A percentile compares a stretch with the other conserved stretches of the same genome.
Conservation (phyloP, 2,797 vertebrate genomes). For the Lacerta viridis region DNA sequence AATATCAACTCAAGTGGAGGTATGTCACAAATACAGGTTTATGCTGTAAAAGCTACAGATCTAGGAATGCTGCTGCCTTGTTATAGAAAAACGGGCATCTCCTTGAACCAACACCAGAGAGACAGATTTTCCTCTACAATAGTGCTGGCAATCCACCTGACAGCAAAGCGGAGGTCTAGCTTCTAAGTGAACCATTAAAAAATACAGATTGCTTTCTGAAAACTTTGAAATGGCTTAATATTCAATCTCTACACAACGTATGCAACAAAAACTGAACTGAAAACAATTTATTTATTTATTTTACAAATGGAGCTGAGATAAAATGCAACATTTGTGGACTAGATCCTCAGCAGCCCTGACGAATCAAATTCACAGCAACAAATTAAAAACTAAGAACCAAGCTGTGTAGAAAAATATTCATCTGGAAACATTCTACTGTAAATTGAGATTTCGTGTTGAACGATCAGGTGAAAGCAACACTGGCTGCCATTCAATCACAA, state of each 20-base stretch:
- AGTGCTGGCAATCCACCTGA: background rate
- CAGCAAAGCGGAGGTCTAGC: background rate
- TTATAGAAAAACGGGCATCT: background rate
- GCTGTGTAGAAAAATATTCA: background rate
- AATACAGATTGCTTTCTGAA: background rate
- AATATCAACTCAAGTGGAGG: background rate
- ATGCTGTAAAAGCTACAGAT: background rate
- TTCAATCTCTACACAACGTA: background rate
- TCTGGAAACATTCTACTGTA: constrained; percentile 28
- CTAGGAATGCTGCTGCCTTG: background rate
- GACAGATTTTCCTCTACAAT: no score
- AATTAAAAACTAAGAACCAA: background rate
- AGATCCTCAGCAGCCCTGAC: background rate
- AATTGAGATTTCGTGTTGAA: constrained; percentile 17
- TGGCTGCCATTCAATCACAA: background rate
- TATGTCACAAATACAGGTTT: background rate
- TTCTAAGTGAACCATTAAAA: background rate
- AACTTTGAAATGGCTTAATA: background rate
- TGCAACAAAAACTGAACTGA: background rate
- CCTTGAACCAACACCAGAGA: background rate
- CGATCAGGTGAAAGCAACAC: constrained; percentile 11
- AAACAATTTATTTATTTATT: constrained; percentile 8
- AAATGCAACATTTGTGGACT: constrained; percentile 42
- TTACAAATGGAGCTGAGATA: constrained; percentile 5
- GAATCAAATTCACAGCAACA: background rate